A percentile compares a stretch with the other conserved stretches of the same genome.
phyloP scores from a whole-genome alignment of 2,113 vertebrate species.

The Neoarius graeffei region DNA sequence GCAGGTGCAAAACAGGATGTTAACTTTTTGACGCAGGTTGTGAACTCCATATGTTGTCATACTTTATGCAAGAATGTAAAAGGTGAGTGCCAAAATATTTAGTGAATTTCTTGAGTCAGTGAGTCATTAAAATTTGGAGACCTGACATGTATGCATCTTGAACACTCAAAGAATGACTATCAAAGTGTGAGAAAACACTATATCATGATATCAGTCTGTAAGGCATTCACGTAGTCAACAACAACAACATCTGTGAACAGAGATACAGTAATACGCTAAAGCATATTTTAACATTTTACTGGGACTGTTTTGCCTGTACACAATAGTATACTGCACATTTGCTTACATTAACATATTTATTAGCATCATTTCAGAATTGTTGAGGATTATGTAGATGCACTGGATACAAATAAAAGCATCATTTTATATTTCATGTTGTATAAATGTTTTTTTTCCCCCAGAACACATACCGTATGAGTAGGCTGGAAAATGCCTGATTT shows the following conservation, averaged over 20 bases:
- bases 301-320: not conserved
- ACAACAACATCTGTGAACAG: not conserved
- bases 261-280: not conserved
- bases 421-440: not conserved
- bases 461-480: not conserved
- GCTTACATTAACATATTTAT: not conserved
- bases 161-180: not conserved
- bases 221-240: not conserved
- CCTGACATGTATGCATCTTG: not conserved
- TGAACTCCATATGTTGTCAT: conserved; percentile 27
- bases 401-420: not conserved
- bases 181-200: not conserved
- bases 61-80: not conserved
- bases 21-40: conserved; percentile 54
- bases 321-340: not conserved
- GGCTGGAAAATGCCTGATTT: not conserved
- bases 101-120: not conserved
- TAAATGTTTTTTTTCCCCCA: not conserved
- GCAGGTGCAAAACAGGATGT: conserved; percentile 80
- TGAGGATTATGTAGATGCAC: not conserved
- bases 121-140: not conserved
- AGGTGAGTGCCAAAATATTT: not conserved
- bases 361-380: not conserved
- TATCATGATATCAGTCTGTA: not conserved
- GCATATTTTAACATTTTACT: not conserved